Conservation (phyloP, 2,113 vertebrate species). For the Colossoma macropomum region DNA sequence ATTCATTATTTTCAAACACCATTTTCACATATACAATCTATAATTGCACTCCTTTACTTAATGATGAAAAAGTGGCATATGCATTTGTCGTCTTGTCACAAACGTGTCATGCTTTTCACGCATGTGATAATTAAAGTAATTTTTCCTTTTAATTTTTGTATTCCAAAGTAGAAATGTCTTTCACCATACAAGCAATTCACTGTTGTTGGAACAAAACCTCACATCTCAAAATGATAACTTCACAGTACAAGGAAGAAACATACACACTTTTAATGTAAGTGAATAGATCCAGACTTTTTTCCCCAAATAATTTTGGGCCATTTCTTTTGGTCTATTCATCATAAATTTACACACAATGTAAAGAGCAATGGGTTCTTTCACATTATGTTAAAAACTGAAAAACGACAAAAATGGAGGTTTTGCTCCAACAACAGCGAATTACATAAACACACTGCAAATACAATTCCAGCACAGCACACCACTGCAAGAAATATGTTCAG, state of each 20-base stretch:
- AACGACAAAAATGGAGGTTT: too few species aligned
- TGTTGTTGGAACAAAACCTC: too few species aligned
- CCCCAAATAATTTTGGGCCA: too few species aligned
- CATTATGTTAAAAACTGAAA: too few species aligned
- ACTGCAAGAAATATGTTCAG: neutral
- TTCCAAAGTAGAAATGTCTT: slow-evolving; percentile 27
- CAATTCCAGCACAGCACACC: neutral
- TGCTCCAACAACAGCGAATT: too few species aligned
- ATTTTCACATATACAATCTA: slow-evolving; percentile 48
- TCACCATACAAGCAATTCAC: slow-evolving; percentile 9
- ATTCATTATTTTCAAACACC: slow-evolving; percentile 37
- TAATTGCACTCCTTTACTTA: slow-evolving; percentile 46
- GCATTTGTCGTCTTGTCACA: slow-evolving; percentile 37
- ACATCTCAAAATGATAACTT: too few species aligned
- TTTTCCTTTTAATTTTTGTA: slow-evolving; percentile 31
- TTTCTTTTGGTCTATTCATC: too few species aligned
- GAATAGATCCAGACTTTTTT: too few species aligned
- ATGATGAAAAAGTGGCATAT: slow-evolving; percentile 21
- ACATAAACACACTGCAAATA: slow-evolving; percentile 24
- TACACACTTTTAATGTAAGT: too few species aligned
- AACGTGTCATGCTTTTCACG: slow-evolving; percentile 38
- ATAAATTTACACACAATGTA: too few species aligned
- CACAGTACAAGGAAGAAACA: too few species aligned
- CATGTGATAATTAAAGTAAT: slow-evolving; percentile 31
- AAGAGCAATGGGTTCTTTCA: too few species aligned